Conservation (phyloP, 2,113 vertebrate genomes). For the Stigmatopora nigra region DNA sequence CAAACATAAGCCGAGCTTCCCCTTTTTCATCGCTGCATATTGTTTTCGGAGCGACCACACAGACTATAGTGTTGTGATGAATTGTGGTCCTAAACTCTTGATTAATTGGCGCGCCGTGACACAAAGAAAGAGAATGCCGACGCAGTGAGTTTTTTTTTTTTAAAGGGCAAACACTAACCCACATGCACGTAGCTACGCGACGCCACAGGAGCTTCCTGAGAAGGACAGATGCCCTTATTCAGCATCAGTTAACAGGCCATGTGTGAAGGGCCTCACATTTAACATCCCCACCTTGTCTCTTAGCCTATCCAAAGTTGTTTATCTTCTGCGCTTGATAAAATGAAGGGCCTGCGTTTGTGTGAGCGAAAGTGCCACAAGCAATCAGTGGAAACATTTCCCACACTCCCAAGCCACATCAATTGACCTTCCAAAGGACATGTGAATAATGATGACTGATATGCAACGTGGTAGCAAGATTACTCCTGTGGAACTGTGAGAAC, state of each 20-base stretch:
- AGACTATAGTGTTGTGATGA: slow-evolving; percentile 27
- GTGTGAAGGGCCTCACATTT: slow-evolving; percentile 60
- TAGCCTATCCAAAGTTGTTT: slow-evolving; percentile 53
- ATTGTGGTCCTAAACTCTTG: slow-evolving; percentile 28
- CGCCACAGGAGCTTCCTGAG: slow-evolving; percentile 32
- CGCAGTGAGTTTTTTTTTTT: slow-evolving; percentile 46
- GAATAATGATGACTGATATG: slow-evolving; percentile 53
- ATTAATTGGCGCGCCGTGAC: slow-evolving; percentile 47
- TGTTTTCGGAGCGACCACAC: slow-evolving; percentile 26
- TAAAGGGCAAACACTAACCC: slow-evolving; percentile 28
- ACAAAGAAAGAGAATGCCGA: slow-evolving; percentile 46
- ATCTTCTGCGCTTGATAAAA: slow-evolving; percentile 59
- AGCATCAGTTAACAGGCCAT: slow-evolving; percentile 57
- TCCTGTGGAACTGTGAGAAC: slow-evolving; percentile 17
- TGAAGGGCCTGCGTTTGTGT: slow-evolving; percentile 27
- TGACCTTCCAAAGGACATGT: slow-evolving; percentile 51
- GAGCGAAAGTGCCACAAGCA: slow-evolving; percentile 41
- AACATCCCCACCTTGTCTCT: slow-evolving; percentile 60
- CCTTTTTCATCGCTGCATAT: not conserved
- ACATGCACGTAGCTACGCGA: slow-evolving; percentile 5
- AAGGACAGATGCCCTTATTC: slow-evolving; percentile 62
- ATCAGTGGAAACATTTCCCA: slow-evolving; percentile 57
- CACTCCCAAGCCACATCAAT: slow-evolving; percentile 59
- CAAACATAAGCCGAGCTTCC: not conserved
- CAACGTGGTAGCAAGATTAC: slow-evolving; percentile 36